These are phyloP conservation scores for Euproctis similis DNA, from an alignment of 2,888 invertebrate species.

Conservation along the genomic window DNA sequence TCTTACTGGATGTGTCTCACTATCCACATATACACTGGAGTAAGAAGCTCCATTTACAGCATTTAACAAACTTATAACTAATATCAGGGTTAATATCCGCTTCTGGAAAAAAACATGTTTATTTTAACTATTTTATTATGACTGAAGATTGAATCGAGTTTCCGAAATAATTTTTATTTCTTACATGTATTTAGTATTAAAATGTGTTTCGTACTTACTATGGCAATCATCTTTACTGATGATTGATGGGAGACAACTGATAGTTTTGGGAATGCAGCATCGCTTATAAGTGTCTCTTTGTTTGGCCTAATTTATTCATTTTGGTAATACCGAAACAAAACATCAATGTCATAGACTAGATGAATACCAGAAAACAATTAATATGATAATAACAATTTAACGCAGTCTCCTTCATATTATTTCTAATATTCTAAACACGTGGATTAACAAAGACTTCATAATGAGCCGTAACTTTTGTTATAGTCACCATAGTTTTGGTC, in stretches of 20 bases:
- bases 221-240: constrained; percentile 61
- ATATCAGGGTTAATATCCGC: constrained; percentile 22
- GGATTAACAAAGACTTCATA: constrained; percentile 45
- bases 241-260: constrained; percentile 61
- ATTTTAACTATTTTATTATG: neutral
- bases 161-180: no score
- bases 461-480: constrained; percentile 46
- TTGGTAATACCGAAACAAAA: constrained; percentile 71
- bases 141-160: constrained; percentile 2
- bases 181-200: no score
- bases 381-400: constrained; percentile 66
- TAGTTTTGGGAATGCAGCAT: constrained; percentile 52
- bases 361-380: constrained; percentile 66
- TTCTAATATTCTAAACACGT: constrained; percentile 58
- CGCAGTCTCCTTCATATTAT: constrained; percentile 40
- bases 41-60: constrained; percentile 36
- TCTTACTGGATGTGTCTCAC: constrained; percentile 34
- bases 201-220: constrained; percentile 64
- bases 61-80: constrained; percentile 27
- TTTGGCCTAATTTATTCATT: constrained; percentile 62
- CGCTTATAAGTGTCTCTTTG: constrained; percentile 63
- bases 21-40: constrained; percentile 56
- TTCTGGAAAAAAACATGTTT: constrained; percentile 35
- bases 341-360: constrained; percentile 66
- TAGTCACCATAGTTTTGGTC: constrained; percentile 40